These are phyloP conservation scores for Druceiella hillmani DNA, from an alignment of 2,888 invertebrate genomes.

Conservation along the genomic window DNA sequence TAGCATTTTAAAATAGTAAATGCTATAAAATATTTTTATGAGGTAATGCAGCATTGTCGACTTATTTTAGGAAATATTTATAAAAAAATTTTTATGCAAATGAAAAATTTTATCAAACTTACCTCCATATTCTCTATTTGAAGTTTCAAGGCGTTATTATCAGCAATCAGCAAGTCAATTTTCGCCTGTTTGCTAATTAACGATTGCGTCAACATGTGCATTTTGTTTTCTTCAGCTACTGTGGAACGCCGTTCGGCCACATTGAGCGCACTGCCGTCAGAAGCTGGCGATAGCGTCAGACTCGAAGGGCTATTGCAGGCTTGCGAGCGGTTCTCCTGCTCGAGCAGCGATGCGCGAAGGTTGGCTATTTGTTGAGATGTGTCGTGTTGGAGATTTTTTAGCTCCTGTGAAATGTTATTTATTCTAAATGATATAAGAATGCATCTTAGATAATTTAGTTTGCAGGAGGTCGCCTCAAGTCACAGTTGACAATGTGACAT, in stretches of 20 bases:
- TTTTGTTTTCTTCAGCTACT: conserved; percentile 37
- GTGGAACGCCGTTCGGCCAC: conserved; percentile 36
- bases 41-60: no score
- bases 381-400: conserved; percentile 36
- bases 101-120: no score
- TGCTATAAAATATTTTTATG: no score
- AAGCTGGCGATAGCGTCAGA: conserved; percentile 26
- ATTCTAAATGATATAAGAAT: no score
- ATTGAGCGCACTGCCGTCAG: conserved; percentile 38
- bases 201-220: conserved; percentile 69
- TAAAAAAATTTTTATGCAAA: no score
- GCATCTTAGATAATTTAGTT: no score
- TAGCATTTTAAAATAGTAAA: no score
- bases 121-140: conserved; percentile 80
- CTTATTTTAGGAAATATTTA: no score
- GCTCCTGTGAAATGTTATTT: conserved; percentile 35
- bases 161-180: conserved; percentile 76
- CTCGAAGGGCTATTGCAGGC: conserved; percentile 14
- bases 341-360: conserved; percentile 32
- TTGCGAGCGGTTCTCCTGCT: conserved; percentile 33
- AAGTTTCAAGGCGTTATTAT: conserved; percentile 77
- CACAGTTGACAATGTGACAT: no score
- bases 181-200: conserved; percentile 81
- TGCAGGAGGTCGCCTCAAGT: no score
- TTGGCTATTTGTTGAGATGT: conserved; percentile 35